Evolutionary conservation across 2,113 vertebrate genomes (phyloP), one percentile per base, ranked within the genome.

Genomic region (Caranx melampygus): DNA sequence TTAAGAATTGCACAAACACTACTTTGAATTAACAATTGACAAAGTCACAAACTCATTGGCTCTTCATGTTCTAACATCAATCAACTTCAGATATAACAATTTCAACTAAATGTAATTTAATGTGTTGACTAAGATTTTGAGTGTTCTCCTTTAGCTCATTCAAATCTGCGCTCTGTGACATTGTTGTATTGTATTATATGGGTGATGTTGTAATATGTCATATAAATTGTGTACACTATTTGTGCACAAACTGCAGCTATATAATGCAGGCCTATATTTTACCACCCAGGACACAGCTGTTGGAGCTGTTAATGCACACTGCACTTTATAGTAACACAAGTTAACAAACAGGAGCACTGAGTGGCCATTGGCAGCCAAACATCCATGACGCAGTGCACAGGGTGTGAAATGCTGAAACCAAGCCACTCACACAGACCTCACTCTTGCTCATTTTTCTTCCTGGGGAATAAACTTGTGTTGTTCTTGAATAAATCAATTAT

Each of bases 361-460:
- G 44, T 31, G 59, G 34, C 47, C 49, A 40, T 3, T 34, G 14
- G 11, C 76, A 33, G 57, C 54, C 20, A 71, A 72, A 80, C 66
- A 40, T 21, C 42, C 69, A 40, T 71, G 70, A 70, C 31, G 60
- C 65, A 78, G 74, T 33, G 37, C 45, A 0, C 49, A 52, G 64
- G 18, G 84, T 66, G 84, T 55, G 42, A 66, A 73, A 44, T 60
- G 60, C 21, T 40, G 20, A 79, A 52, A 55, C 69, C 47, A 54
- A 71, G 66, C 62, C 49, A 66, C 59, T 68, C 47, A 72, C 54
- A 67, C 15, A 7, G 45, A 62, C 52, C n/a, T 63, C n/a, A 44
- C 37, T 67, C 3, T 37, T 35, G 9, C 65, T 51, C 31, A 52
- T 9, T 44, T 13, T 72, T 63, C 75, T 45, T 51, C 62, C 34